Conservation (phyloP, 1,140 invertebrate genomes). For the Drosophila virilis region DNA sequence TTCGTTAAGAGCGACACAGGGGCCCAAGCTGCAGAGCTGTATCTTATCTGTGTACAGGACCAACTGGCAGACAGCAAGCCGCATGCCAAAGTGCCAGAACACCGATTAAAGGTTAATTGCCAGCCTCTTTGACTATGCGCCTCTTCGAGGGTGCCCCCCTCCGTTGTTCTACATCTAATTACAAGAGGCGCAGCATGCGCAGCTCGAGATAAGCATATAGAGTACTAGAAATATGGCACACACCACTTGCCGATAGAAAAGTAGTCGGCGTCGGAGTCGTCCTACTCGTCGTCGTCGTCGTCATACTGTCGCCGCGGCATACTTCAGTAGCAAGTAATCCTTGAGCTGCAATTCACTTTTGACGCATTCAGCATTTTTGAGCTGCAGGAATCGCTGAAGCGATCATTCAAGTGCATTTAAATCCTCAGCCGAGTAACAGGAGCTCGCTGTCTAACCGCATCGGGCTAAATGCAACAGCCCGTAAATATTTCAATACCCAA, state of each 20-base stretch:
- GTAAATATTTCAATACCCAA: conserved; percentile 55
- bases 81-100: conserved; percentile 69
- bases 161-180: conserved; percentile 17
- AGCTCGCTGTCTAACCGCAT: conserved; percentile 63
- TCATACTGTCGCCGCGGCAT: conserved; percentile 43
- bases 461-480: conserved; percentile 55
- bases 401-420: conserved; percentile 77
- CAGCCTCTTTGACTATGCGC: not conserved
- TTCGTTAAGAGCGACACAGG: not conserved
- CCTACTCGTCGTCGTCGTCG: not conserved
- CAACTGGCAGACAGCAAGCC: conserved; percentile 38
- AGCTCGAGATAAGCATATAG: conserved; percentile 7
- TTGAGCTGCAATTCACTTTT: conserved; percentile 77
- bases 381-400: conserved; percentile 40
- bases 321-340: conserved; percentile 74
- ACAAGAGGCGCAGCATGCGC: conserved; percentile 36
- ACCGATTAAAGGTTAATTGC: conserved; percentile 63
- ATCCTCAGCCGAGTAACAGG: conserved; percentile 58
- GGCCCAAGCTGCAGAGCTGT: not conserved
- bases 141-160: not conserved
- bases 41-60: conserved; percentile 57
- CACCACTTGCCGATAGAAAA: conserved; percentile 33
- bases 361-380: conserved; percentile 55
- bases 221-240: conserved; percentile 4
- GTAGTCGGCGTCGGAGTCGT: conserved; percentile 21